Conservation (phyloP, 1,140 invertebrate genomes). For the Heliconius hewitsoni region DNA sequence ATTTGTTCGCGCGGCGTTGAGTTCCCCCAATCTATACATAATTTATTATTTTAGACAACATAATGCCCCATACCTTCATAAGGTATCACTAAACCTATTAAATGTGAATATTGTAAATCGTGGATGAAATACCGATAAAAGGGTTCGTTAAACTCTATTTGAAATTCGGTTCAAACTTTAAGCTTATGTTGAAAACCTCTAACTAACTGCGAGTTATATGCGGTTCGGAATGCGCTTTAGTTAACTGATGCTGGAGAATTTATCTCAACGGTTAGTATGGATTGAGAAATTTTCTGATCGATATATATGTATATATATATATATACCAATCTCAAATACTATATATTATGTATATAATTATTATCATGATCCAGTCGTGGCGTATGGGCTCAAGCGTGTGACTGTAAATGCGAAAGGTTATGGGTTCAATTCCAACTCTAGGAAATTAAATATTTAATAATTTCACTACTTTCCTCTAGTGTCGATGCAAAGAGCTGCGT, state of each 20-base stretch:
- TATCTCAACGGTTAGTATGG: constrained; percentile 22
- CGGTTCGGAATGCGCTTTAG: constrained; percentile 37
- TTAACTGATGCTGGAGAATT: constrained; percentile 37
- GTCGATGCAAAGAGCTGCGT: no score
- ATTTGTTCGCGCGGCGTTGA: no score
- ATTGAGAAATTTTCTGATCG: constrained; percentile 16
- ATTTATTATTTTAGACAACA: no score
- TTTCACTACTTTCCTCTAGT: no score
- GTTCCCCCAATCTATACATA: no score
- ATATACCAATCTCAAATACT: not conserved
- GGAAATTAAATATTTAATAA: no score
- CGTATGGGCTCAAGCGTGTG: no score
- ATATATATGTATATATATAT: not conserved
- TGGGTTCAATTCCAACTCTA: no score
- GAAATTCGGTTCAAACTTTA: constrained; percentile 31
- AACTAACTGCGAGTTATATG: constrained; percentile 34
- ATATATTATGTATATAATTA: not conserved
- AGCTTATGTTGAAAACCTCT: constrained; percentile 25
- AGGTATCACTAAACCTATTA: not conserved
- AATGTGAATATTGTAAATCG: not conserved
- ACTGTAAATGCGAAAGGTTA: no score
- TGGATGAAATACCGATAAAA: constrained; percentile 17
- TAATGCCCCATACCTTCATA: no score
- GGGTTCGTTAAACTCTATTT: constrained; percentile 30
- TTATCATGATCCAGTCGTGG: no score